phyloP scores from a whole-genome alignment of 2,113 vertebrate species.

The Oryzias javanicus region DNA sequence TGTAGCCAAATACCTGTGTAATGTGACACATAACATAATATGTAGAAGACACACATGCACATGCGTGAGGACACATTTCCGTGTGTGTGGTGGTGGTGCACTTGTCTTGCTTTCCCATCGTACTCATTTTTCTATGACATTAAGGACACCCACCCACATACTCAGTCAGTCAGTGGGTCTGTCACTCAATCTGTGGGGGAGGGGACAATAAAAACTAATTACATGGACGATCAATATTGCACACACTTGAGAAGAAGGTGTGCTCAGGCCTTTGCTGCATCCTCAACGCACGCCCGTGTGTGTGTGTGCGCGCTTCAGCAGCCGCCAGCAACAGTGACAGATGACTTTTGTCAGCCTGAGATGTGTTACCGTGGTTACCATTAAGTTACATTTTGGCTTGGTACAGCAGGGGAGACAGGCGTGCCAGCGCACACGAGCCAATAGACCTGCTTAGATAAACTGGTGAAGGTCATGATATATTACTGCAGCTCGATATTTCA shows the following conservation, averaged over 20 bases:
- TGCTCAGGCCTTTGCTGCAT: slow-evolving; percentile 12
- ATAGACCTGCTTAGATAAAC: slow-evolving; percentile 34
- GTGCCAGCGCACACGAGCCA: slow-evolving; percentile 13
- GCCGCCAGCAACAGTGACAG: slow-evolving; percentile 56
- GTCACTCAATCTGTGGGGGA: slow-evolving; percentile 61
- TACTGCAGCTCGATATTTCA: slow-evolving; percentile 18
- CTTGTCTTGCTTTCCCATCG: slow-evolving; percentile 40
- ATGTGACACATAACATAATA: too few relatives aligned
- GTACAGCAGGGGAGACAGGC: slow-evolving; percentile 33
- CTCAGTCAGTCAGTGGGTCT: slow-evolving; percentile 38
- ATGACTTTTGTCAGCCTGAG: slow-evolving; percentile 72
- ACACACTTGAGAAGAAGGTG: slow-evolving; percentile 58
- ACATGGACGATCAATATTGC: slow-evolving; percentile 75
- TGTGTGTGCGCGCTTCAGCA: slow-evolving; percentile 56
- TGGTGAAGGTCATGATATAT: slow-evolving; percentile 47
- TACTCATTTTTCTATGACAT: slow-evolving; percentile 31
- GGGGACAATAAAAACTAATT: slow-evolving; percentile 75
- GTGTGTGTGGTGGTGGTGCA: slow-evolving; percentile 3
- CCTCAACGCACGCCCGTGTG: slow-evolving; percentile 20
- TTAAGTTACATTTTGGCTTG: slow-evolving; percentile 59
- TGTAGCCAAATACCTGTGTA: too few relatives aligned
- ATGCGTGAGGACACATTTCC: slow-evolving; percentile 1
- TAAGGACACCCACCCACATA: slow-evolving; percentile 24
- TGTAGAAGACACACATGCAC: background rate
- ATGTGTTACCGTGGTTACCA: slow-evolving; percentile 67